phyloP scores from a whole-genome alignment of 2,113 vertebrate species.

The Hippocampus mohnikei region DNA sequence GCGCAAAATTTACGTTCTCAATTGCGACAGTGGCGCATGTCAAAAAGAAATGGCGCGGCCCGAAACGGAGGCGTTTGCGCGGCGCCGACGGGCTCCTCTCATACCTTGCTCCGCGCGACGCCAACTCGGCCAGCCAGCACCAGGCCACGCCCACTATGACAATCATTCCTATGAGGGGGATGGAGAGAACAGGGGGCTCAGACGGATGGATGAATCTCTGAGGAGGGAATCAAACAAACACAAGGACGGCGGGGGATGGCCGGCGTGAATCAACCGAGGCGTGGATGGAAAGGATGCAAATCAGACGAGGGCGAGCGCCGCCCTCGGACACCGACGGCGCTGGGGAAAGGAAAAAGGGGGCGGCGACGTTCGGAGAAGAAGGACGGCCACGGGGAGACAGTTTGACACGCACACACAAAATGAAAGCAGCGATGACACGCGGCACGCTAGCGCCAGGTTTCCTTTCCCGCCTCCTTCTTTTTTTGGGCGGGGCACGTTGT shows the following conservation, averaged over 20 bases:
- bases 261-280: conserved; percentile 50
- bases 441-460: neutral
- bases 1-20: no score
- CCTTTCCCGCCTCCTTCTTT: no score
- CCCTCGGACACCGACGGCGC: no score
- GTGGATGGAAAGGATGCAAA: conserved; percentile 36
- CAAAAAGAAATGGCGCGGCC: no score
- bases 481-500: no score
- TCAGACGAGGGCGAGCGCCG: conserved; percentile 16
- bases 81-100: conserved; percentile 55
- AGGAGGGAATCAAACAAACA: conserved; percentile 63
- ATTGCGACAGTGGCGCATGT: no score
- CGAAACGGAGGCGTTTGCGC: conserved; percentile 17
- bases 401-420: conserved; percentile 51
- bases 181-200: conserved; percentile 79
- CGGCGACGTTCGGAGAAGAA: conserved; percentile 61
- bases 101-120: conserved; percentile 83
- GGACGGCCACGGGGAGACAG: conserved; percentile 65
- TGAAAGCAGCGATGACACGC: no score
- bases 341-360: neutral
- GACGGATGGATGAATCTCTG: conserved; percentile 79
- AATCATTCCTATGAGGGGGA: conserved; percentile 90
- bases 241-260: conserved; percentile 61
- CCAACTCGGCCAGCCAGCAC: conserved; percentile 90
- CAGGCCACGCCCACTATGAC: conserved; percentile 87